Evolutionary conservation across 1,140 invertebrate genomes (phyloP).

Genomic region (Drosophila lacteicornis): DNA sequence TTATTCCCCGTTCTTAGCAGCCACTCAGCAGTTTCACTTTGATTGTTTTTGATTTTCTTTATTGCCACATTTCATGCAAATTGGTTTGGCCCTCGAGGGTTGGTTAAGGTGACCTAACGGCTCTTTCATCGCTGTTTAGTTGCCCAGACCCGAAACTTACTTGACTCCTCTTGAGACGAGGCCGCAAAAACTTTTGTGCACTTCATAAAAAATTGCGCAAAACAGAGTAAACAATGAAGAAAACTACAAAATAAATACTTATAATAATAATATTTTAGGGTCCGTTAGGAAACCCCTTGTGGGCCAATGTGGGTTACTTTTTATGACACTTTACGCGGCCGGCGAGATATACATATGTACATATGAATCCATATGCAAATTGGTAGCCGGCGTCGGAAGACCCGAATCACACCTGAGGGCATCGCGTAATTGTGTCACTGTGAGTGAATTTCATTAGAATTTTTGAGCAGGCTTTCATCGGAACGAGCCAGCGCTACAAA

Average conservation of each 20-base stretch:
- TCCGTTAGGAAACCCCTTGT: conserved; percentile 71
- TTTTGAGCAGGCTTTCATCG: conserved; percentile 48
- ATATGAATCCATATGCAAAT: conserved; percentile 56
- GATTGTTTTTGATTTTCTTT: conserved; percentile 47
- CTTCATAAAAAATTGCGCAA: conserved; percentile 71
- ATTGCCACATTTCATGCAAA: conserved; percentile 60
- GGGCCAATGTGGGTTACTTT: conserved; percentile 69
- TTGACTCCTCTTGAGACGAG: conserved; percentile 60
- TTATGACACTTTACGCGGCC: conserved; percentile 58
- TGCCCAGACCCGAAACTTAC: conserved; percentile 40
- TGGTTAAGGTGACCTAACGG: conserved; percentile 62
- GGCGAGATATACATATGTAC: neutral
- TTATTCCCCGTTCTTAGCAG: conserved; percentile 20
- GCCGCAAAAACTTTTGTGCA: conserved; percentile 57
- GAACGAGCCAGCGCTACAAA: conserved; percentile 8
- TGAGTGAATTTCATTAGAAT: conserved; percentile 77
- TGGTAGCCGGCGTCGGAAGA: conserved; percentile 18
- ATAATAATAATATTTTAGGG: conserved; percentile 71
- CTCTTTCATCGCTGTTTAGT: conserved; percentile 52
- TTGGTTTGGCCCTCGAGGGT: conserved; percentile 44
- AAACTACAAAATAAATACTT: conserved; percentile 77
- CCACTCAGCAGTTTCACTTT: conserved; percentile 41
- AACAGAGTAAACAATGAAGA: conserved; percentile 51
- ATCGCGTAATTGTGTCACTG: conserved; percentile 76
- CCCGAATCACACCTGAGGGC: conserved; percentile 71